A percentile compares a stretch with the other conserved stretches of the same genome.
Conservation (phyloP, 2,888 invertebrate genomes). For the Tetragonula carbonaria region DNA sequence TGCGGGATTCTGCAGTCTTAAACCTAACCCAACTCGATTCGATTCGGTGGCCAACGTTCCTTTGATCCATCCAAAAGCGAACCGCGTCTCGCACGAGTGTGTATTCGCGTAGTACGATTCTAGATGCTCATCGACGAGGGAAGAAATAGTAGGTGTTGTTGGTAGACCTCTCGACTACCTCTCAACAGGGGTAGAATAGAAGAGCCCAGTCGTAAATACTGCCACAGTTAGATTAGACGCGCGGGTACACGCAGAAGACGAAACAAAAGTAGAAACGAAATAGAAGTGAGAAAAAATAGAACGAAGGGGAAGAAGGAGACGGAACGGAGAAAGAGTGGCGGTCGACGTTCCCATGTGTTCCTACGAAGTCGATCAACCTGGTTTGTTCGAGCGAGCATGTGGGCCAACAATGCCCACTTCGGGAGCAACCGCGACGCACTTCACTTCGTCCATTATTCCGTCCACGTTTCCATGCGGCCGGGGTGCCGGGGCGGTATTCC, state of each 20-base stretch:
- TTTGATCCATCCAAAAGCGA: not conserved
- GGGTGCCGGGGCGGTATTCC: constrained; percentile 60
- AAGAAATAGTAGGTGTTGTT: not conserved
- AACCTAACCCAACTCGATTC: not conserved
- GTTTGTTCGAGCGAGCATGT: constrained; percentile 82
- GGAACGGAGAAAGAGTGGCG: constrained; percentile 40
- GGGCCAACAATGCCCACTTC: constrained; percentile 84
- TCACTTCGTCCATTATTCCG: constrained; percentile 81
- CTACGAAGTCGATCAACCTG: constrained; percentile 80
- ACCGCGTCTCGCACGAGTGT: not conserved
- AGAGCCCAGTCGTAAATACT: constrained; percentile 1
- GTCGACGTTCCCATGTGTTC: constrained; percentile 76
- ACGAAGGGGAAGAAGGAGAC: constrained; percentile 51
- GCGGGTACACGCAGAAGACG: not conserved
- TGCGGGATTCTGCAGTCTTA: constrained; percentile 20
- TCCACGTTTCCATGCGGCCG: constrained; percentile 78
- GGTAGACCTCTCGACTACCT: not conserved
- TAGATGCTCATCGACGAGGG: not conserved
- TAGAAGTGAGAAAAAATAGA: constrained; percentile 46
- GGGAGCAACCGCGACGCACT: constrained; percentile 80
- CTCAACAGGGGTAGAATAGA: not conserved
- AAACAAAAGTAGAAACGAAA: constrained; percentile 24
- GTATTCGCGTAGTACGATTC: not conserved
- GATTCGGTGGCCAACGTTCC: not conserved
- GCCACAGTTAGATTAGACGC: constrained; percentile 5